Percentiles rank a stretch among this genome's conserved stretches.
Evolutionary conservation across 2,888 invertebrate genomes (phyloP).

Genomic region (Volucella inanis): DNA sequence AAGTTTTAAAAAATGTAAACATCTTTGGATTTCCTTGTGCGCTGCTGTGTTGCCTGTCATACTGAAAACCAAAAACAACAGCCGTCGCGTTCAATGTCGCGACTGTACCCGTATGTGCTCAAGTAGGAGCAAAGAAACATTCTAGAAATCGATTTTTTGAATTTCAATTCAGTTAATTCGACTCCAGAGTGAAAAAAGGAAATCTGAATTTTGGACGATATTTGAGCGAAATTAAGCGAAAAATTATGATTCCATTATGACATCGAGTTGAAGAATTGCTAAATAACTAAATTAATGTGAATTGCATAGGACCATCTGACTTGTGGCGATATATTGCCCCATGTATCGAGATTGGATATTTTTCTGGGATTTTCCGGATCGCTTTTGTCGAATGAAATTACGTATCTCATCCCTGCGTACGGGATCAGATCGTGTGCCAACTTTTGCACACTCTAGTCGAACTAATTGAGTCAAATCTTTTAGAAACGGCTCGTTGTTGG

Average conservation of each 20-base stretch:
- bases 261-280: background rate
- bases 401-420: background rate
- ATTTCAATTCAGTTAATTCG: too few relatives aligned
- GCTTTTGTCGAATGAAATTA: background rate
- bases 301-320: background rate
- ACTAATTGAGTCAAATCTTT: background rate
- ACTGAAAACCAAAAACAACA: too few relatives aligned
- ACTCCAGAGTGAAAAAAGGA: too few relatives aligned
- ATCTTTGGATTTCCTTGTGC: too few relatives aligned
- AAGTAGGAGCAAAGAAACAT: too few relatives aligned
- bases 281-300: background rate
- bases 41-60: too few relatives aligned
- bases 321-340: background rate
- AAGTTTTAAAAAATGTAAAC: too few relatives aligned
- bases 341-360: slow-evolving; percentile 1
- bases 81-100: too few relatives aligned
- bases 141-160: too few relatives aligned
- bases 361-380: background rate
- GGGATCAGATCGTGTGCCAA: slow-evolving; percentile 42
- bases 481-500: slow-evolving; percentile 2
- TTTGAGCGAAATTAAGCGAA: too few relatives aligned
- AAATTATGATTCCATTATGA: background rate
- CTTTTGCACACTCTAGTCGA: slow-evolving; percentile 34
- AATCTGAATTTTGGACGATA: too few relatives aligned
- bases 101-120: too few relatives aligned